Percentiles rank a stretch among this genome's conserved stretches.
These are phyloP conservation scores for Radopholus similis DNA, from an alignment of 1,140 invertebrate species.

Conservation along the genomic window DNA sequence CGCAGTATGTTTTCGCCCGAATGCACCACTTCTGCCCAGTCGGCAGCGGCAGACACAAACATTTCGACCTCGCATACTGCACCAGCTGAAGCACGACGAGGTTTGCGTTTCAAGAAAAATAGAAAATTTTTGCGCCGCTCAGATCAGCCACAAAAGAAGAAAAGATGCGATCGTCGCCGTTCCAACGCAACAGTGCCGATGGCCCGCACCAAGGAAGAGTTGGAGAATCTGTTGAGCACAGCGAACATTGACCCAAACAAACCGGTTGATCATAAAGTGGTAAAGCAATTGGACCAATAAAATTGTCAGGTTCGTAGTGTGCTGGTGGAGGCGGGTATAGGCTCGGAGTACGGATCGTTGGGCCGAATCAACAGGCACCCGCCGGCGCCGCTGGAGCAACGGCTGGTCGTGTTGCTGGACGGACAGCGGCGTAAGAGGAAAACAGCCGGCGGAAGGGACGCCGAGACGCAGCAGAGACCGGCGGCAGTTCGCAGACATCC, in stretches of 20 bases:
- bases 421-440: background rate
- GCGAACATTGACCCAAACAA: slow-evolving; percentile 17
- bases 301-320: slow-evolving; percentile 19
- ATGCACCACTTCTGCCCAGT: background rate
- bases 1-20: slow-evolving; percentile 3
- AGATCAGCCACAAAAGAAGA: background rate
- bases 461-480: background rate
- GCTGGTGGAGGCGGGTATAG: slow-evolving; percentile 25
- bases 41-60: background rate
- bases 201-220: slow-evolving; percentile 16
- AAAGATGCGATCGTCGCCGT: slow-evolving; percentile 13
- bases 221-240: slow-evolving; percentile 10
- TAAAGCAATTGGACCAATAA: background rate
- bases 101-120: background rate
- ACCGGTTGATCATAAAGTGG: background rate
- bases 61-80: background rate
- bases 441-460: background rate
- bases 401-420: background rate
- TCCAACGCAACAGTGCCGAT: slow-evolving; percentile 2
- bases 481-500: too few relatives aligned
- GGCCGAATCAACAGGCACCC: background rate
- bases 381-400: background rate
- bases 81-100: background rate
- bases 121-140: too few relatives aligned
- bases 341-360: background rate